Percentiles rank a stretch among this genome's conserved stretches.
Conservation (phyloP, 2,888 invertebrate genomes). For the Platypus cylindrus region DNA sequence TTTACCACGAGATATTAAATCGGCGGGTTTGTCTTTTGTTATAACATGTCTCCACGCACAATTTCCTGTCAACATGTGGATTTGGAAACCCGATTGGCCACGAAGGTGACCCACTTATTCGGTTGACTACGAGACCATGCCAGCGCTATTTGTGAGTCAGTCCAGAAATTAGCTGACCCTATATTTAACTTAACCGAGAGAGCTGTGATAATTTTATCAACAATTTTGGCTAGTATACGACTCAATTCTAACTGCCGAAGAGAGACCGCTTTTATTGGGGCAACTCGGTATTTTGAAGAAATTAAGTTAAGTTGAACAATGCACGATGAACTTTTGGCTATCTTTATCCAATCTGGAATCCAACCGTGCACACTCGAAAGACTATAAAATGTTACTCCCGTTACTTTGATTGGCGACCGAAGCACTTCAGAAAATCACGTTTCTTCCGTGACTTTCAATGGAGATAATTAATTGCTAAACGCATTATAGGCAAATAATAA, state of each 20-base stretch:
- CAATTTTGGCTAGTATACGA: conserved; percentile 8
- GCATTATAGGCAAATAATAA: no score
- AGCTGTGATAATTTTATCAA: conserved; percentile 3
- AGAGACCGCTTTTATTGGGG: conserved; percentile 4
- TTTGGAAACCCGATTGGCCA: conserved; percentile 10
- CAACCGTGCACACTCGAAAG: no score
- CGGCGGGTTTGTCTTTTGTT: conserved; percentile 3
- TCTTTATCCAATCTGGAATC: no score
- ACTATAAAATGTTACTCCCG: no score
- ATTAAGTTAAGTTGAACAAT: no score
- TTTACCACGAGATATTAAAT: conserved; percentile 4
- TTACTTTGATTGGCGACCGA: no score
- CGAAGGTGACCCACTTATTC: conserved; percentile 8
- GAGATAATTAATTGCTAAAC: no score
- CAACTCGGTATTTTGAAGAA: conserved; percentile 8
- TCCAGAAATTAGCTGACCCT: conserved; percentile 9
- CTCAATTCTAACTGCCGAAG: conserved; percentile 10
- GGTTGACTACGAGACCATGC: conserved; percentile 9
- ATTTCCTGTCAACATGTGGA: conserved; percentile 8
- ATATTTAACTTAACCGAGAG: background rate
- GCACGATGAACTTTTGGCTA: no score
- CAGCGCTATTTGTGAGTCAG: conserved; percentile 11
- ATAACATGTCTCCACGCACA: conserved; percentile 3
- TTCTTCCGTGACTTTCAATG: no score
- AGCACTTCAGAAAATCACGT: no score